Conservation (phyloP, 2,888 invertebrate genomes). For the Odontothrips loti region DNA sequence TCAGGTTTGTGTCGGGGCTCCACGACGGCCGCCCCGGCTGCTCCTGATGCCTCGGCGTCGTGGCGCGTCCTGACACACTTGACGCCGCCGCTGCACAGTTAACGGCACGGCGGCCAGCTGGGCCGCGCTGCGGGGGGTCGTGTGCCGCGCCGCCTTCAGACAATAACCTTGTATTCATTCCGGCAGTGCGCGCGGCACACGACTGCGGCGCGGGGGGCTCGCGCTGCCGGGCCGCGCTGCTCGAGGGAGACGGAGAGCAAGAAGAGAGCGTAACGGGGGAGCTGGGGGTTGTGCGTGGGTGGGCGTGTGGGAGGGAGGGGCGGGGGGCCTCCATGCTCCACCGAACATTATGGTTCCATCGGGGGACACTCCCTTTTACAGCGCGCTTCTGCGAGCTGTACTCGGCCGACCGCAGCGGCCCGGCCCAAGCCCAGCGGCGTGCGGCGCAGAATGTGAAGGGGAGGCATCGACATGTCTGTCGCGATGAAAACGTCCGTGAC, state of each 20-base stretch:
- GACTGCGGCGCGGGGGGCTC: no score
- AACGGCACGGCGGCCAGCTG: no score
- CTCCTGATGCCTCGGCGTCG: no score
- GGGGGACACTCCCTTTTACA: slow-evolving; percentile 24
- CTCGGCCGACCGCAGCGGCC: neutral
- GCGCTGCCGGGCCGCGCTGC: no score
- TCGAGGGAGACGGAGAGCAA: neutral
- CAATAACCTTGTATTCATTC: slow-evolving; percentile 2
- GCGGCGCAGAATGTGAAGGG: neutral
- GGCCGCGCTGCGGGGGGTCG: neutral
- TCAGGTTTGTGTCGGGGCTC: no score
- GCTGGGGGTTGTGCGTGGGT: neutral
- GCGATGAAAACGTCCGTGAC: no score
- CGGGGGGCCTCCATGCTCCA: neutral
- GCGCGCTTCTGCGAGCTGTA: neutral
- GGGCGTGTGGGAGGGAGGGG: neutral
- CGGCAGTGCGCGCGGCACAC: no score
- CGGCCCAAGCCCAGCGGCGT: neutral
- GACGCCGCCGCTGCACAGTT: no score
- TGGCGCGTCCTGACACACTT: no score
- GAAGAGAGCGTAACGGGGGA: no score
- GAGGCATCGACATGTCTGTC: neutral
- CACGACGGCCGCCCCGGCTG: no score
- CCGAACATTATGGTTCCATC: slow-evolving; percentile 26
- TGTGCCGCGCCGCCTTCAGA: neutral